Percentiles rank a stretch among this genome's conserved stretches.
Conservation (phyloP, 2,113 vertebrate genomes). For the Oplegnathus fasciatus region DNA sequence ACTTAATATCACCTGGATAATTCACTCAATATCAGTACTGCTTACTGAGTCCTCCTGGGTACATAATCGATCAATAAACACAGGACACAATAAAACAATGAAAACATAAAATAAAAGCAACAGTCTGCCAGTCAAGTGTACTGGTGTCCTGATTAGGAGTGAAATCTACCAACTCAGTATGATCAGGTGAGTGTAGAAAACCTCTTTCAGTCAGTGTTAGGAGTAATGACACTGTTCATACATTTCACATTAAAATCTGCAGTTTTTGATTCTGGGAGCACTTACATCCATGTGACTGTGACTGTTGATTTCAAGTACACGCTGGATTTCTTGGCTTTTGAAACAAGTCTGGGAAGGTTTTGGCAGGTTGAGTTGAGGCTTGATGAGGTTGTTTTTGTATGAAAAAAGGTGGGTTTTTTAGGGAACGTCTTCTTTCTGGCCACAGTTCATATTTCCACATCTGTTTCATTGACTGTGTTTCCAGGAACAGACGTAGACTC, state of each 20-base stretch:
- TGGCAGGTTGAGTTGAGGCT: not conserved
- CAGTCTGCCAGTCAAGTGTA: not conserved
- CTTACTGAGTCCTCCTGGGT: not conserved
- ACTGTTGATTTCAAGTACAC: not conserved
- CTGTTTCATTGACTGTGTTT: slow-evolving; percentile 7
- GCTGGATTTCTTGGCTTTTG: not conserved
- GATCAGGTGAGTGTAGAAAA: not conserved
- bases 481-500: slow-evolving; percentile 1
- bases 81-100: not conserved
- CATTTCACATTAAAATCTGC: not conserved
- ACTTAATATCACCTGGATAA: not conserved
- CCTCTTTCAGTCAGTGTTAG: too few species aligned
- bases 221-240: not conserved
- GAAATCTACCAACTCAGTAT: not conserved
- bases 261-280: not conserved
- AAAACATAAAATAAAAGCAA: not conserved
- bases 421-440: not conserved
- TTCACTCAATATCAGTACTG: not conserved
- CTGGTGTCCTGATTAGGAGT: not conserved
- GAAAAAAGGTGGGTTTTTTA: not conserved
- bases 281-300: not conserved
- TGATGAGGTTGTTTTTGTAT: not conserved
- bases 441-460: slow-evolving; percentile 11
- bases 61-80: not conserved
- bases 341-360: not conserved